phyloP scores from a whole-genome alignment of 1,140 invertebrate genomes.

The Telenomus remus region DNA sequence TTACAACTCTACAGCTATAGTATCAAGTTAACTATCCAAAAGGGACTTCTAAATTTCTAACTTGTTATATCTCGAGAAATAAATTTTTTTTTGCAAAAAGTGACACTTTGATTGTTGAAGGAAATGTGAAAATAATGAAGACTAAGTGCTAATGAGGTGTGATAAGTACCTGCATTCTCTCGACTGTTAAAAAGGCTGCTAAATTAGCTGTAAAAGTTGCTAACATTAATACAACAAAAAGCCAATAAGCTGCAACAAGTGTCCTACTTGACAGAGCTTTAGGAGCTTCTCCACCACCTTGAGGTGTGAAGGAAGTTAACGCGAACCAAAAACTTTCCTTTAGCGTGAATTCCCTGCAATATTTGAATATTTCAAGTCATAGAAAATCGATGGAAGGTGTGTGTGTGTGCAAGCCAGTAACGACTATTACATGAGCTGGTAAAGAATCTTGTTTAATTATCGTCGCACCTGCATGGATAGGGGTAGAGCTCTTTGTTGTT shows the following conservation, averaged over 20 bases:
- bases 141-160: too few relatives aligned
- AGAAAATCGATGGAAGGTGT: conserved; percentile 6
- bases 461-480: conserved; percentile 84
- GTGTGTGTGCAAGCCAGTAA: too few relatives aligned
- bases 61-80: too few relatives aligned
- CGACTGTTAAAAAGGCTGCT: conserved; percentile 96
- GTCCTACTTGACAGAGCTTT: conserved; percentile 89
- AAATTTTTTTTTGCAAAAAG: too few relatives aligned
- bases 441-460: background rate
- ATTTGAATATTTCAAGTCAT: conserved; percentile 48
- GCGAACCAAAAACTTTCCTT: conserved; percentile 97
- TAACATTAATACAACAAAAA: conserved; percentile 94
- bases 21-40: conserved; percentile 16
- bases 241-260: conserved; percentile 93
- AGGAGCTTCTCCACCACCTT: conserved; percentile 91
- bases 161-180: conserved; percentile 88
- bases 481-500: conserved; percentile 89
- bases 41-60: conserved; percentile 13
- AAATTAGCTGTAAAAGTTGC: conserved; percentile 98
- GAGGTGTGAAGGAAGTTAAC: conserved; percentile 92
- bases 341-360: conserved; percentile 86
- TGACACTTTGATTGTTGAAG: too few relatives aligned
- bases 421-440: too few relatives aligned
- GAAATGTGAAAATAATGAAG: too few relatives aligned
- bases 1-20: conserved; percentile 12